These are phyloP conservation scores for Protobothrops mucrosquamatus DNA, from an alignment of 2,113 vertebrate species.

Conservation along the genomic window DNA sequence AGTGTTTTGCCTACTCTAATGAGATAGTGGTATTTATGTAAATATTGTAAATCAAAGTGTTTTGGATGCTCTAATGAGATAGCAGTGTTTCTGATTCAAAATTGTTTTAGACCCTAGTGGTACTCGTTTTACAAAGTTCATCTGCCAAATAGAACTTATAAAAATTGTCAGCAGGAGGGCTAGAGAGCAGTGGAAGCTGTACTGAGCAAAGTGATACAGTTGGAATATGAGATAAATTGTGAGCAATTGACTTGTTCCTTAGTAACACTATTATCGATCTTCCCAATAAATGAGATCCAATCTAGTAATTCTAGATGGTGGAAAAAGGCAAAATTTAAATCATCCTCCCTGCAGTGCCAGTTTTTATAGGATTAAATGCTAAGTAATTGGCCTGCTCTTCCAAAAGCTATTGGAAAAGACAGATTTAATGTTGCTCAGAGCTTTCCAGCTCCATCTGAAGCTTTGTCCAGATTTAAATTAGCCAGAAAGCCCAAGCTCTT, in stretches of 20 bases:
- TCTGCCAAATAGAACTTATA: neutral
- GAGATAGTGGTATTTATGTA: neutral
- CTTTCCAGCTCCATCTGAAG: conserved; percentile 8
- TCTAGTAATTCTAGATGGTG: neutral
- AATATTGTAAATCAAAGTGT: neutral
- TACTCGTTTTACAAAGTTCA: neutral
- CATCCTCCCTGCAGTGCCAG: neutral
- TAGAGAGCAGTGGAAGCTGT: neutral
- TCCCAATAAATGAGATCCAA: conserved; percentile 13
- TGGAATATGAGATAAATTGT: neutral
- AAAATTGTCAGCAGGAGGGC: neutral
- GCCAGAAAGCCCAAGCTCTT: conserved; percentile 1
- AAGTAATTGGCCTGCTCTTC: conserved; percentile 5
- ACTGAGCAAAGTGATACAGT: neutral
- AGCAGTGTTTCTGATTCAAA: neutral
- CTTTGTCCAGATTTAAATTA: conserved; percentile 11
- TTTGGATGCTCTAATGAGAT: neutral
- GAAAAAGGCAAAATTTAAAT: conserved; percentile 9
- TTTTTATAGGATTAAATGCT: conserved; percentile 12
- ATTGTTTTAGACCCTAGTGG: neutral
- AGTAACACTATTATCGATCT: neutral
- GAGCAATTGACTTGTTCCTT: neutral
- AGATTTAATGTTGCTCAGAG: conserved; percentile 20
- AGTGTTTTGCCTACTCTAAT: neutral
- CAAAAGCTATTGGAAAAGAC: neutral